Evolutionary conservation across 1,140 invertebrate genomes (phyloP).

Genomic region (Parapsyche elsis): DNA sequence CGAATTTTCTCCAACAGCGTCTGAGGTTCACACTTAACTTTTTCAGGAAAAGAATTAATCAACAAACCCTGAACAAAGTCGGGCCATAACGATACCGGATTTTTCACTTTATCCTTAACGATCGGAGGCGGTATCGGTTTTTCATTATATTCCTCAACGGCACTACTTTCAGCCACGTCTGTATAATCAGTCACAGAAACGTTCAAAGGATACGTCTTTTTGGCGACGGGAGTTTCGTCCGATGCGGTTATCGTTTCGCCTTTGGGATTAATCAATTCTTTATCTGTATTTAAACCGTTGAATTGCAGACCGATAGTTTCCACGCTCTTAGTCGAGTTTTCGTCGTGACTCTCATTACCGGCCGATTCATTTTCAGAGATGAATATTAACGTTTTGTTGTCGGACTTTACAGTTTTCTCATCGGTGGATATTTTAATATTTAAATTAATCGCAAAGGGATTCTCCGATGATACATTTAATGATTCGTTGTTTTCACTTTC

Average conservation of each 20-base stretch:
- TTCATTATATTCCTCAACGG: slow-evolving; percentile 5
- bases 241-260: slow-evolving; percentile 52
- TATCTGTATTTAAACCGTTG: slow-evolving; percentile 52
- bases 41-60: slow-evolving; percentile 62
- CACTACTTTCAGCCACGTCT: slow-evolving; percentile 38
- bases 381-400: slow-evolving; percentile 12
- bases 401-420: neutral
- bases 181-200: slow-evolving; percentile 48
- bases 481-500: slow-evolving; percentile 12
- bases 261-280: slow-evolving; percentile 52
- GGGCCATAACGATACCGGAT: slow-evolving; percentile 62
- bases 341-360: slow-evolving; percentile 35
- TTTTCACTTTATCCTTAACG: slow-evolving; percentile 58
- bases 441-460: slow-evolving; percentile 15
- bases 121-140: slow-evolving; percentile 41
- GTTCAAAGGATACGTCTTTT: slow-evolving; percentile 51
- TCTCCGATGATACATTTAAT: neutral
- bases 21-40: slow-evolving; percentile 70
- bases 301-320: slow-evolving; percentile 53
- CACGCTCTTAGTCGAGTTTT: slow-evolving; percentile 52
- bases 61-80: slow-evolving; percentile 66
- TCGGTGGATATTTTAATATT: slow-evolving; percentile 8
- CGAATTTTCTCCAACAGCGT: slow-evolving; percentile 71
- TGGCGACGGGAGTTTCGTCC: slow-evolving; percentile 45
- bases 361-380: neutral